Evolutionary conservation across 2,797 vertebrate genomes (phyloP).

Genomic region (Eleutherodactylus coqui): DNA sequence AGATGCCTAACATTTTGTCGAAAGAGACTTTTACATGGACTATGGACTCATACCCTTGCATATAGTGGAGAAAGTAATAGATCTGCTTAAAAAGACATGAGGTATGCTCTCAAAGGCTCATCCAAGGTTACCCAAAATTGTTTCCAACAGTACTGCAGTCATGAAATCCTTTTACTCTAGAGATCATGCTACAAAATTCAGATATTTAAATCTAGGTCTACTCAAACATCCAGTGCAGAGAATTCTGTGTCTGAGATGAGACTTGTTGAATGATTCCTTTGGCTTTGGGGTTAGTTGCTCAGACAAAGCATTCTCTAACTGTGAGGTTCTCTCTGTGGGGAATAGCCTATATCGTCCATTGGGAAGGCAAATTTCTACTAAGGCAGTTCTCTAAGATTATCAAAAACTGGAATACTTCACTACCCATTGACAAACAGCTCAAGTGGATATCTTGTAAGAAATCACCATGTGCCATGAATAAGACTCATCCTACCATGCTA

Average conservation of each 20-base stretch:
- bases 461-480: no score
- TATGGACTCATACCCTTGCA: neutral
- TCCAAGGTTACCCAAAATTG: neutral
- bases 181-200: neutral
- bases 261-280: no score
- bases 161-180: neutral
- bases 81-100: neutral
- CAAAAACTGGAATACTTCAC: neutral
- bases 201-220: neutral
- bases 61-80: neutral
- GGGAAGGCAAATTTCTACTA: conserved; percentile 9
- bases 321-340: conserved; percentile 5
- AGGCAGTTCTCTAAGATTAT: neutral
- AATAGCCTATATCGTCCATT: conserved; percentile 24
- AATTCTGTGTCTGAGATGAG: neutral
- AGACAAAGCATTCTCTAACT: neutral
- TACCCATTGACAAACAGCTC: no score
- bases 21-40: no score
- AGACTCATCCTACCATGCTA: no score
- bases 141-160: neutral
- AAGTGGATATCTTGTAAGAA: no score
- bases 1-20: neutral
- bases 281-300: neutral
- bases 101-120: neutral
- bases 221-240: neutral